These are phyloP conservation scores for Chaenogobius annularis DNA, from an alignment of 2,113 vertebrate species.

Conservation along the genomic window DNA sequence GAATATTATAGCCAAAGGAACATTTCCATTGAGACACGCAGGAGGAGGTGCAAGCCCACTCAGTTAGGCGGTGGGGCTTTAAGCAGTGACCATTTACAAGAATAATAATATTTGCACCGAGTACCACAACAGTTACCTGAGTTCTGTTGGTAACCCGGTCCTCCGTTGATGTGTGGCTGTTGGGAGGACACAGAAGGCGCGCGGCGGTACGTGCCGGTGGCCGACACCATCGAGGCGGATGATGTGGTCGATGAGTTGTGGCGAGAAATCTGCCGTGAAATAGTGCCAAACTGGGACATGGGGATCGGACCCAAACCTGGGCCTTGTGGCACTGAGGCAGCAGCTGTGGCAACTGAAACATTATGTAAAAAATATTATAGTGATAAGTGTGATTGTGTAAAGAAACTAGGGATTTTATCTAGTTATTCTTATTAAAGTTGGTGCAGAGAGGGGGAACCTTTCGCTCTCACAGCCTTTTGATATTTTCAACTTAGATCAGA, in stretches of 20 bases:
- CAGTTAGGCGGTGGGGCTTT: too few relatives aligned
- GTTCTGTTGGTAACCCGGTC: conserved; percentile 92
- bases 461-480: neutral
- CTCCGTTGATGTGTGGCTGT: conserved; percentile 92
- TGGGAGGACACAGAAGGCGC: conserved; percentile 93
- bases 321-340: conserved; percentile 78
- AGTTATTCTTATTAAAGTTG: neutral
- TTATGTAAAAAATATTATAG: conserved; percentile 4
- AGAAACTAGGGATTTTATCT: neutral
- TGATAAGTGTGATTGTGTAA: neutral
- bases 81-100: neutral
- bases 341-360: conserved; percentile 77
- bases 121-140: conserved; percentile 79
- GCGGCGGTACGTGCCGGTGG: conserved; percentile 96
- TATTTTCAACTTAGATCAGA: neutral
- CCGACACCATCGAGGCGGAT: conserved; percentile 95
- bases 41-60: too few relatives aligned
- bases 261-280: conserved; percentile 97
- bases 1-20: too few relatives aligned
- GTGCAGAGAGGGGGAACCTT: neutral
- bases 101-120: neutral
- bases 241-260: conserved; percentile 95
- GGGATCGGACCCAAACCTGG: conserved; percentile 91
- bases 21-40: too few relatives aligned
- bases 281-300: conserved; percentile 98